phyloP scores from a whole-genome alignment of 2,888 invertebrate genomes.

The Eucriotettix oculatus region DNA sequence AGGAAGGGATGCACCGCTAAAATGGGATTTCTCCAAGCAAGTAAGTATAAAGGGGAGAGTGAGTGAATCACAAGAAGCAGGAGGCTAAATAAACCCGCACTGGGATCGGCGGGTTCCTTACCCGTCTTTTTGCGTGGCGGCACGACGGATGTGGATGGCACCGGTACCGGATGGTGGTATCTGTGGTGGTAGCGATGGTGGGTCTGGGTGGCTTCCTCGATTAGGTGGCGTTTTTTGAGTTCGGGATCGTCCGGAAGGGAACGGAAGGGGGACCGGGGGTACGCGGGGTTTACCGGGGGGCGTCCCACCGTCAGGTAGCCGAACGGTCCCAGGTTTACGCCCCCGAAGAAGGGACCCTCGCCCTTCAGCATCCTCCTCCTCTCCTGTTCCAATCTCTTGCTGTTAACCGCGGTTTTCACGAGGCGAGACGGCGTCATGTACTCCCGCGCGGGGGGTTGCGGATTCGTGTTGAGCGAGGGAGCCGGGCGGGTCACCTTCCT shows the following conservation, averaged over 20 bases:
- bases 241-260: constrained; percentile 19
- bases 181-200: constrained; percentile 19
- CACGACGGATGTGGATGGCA: constrained; percentile 23
- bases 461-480: constrained; percentile 16
- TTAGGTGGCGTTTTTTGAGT: constrained; percentile 29
- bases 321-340: constrained; percentile 4
- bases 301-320: constrained; percentile 9
- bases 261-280: background rate
- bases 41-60: constrained; percentile 5
- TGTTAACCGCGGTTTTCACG: constrained; percentile 46
- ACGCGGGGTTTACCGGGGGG: constrained; percentile 7
- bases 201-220: constrained; percentile 29
- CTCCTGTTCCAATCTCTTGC: constrained; percentile 38
- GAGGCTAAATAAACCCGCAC: constrained; percentile 10
- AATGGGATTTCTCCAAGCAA: constrained; percentile 34
- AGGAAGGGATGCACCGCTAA: constrained; percentile 25
- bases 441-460: constrained; percentile 8
- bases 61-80: constrained; percentile 8
- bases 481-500: background rate
- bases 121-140: constrained; percentile 35
- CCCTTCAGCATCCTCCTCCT: constrained; percentile 32
- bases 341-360: constrained; percentile 15
- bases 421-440: constrained; percentile 41
- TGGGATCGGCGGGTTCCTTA: constrained; percentile 26
- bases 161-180: constrained; percentile 17